Evolutionary conservation across 2,797 vertebrate species (phyloP).

Genomic region (Clamator glandarius): DNA sequence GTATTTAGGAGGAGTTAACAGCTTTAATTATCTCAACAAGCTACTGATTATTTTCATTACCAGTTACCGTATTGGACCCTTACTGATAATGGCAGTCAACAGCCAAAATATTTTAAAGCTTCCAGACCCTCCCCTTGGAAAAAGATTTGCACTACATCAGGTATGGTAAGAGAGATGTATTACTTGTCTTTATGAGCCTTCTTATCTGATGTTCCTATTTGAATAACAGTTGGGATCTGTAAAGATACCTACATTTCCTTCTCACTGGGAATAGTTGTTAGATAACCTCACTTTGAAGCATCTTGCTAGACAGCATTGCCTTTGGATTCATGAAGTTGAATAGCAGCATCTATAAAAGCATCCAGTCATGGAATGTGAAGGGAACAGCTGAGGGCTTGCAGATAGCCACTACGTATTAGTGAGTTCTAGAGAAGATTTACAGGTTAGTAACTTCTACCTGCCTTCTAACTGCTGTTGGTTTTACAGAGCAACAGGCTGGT

Average conservation of each 20-base stretch:
- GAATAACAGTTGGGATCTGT: neutral
- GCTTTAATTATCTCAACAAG: neutral
- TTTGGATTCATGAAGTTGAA: neutral
- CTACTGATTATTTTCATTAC: neutral
- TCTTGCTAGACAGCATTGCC: neutral
- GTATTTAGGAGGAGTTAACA: neutral
- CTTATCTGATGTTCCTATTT: neutral
- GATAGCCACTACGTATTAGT: neutral
- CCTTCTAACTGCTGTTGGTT: neutral
- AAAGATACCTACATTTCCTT: neutral
- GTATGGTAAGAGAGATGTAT: neutral
- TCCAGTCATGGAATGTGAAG: neutral
- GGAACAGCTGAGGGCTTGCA: neutral
- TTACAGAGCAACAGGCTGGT: neutral
- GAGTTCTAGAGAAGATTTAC: neutral
- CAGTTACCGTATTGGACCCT: neutral
- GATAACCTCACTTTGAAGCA: neutral
- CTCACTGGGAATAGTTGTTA: neutral
- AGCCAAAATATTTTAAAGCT: neutral
- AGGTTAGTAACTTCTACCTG: neutral
- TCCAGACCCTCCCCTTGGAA: neutral
- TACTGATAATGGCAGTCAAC: neutral
- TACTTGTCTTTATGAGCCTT: neutral
- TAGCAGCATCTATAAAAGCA: neutral
- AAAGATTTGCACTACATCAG: neutral